phyloP scores from a whole-genome alignment of 1,140 invertebrate species.

The Amyelois transitella region DNA sequence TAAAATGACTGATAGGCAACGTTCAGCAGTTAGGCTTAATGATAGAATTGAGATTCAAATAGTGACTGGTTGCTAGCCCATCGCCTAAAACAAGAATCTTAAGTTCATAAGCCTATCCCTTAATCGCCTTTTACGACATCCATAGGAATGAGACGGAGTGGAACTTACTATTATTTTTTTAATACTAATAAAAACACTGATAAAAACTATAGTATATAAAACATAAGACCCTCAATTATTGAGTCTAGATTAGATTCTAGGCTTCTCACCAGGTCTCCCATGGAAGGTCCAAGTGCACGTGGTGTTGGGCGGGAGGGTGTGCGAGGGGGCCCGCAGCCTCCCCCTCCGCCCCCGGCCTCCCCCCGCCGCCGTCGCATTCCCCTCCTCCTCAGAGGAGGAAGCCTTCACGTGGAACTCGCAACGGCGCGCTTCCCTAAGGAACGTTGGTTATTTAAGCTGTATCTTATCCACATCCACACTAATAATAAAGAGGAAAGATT shows the following conservation, averaged over 20 bases:
- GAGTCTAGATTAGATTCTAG: no score
- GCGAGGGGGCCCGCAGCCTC: conserved; percentile 83
- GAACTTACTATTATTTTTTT: not conserved
- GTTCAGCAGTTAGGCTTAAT: no score
- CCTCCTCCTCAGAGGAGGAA: conserved; percentile 68
- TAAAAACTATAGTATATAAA: not conserved
- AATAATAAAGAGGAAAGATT: no score
- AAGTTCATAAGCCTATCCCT: no score
- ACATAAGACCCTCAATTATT: not conserved
- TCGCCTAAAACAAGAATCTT: no score
- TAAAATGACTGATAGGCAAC: no score
- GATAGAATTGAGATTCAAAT: no score
- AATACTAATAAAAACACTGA: not conserved
- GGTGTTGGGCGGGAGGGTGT: conserved; percentile 88
- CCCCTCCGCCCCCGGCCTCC: conserved; percentile 60
- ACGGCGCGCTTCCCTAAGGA: conserved; percentile 66
- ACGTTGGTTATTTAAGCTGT: no score
- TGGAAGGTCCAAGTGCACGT: conserved; percentile 90
- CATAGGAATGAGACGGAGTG: no score
- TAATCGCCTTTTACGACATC: no score
- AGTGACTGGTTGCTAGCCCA: no score
- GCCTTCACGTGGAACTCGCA: conserved; percentile 85
- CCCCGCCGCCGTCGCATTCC: conserved; percentile 54
- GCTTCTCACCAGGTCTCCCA: conserved; percentile 75
- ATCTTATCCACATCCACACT: no score